phyloP scores from a whole-genome alignment of 92 coral and sea anemone genomes.

The Paragorgia papillata region DNA sequence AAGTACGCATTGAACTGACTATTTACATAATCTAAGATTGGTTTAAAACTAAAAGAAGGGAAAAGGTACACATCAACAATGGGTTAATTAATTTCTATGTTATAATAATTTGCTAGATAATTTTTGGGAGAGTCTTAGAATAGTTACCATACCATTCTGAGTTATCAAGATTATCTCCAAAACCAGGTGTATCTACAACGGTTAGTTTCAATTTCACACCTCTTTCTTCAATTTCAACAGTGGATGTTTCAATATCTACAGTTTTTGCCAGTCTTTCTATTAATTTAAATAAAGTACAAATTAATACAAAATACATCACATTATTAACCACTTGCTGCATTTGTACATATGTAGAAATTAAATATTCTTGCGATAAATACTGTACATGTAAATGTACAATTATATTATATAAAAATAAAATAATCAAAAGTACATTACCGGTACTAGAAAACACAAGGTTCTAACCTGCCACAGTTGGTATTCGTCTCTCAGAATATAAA shows the following conservation, averaged over 20 bases:
- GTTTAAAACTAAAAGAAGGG: constrained; percentile 66
- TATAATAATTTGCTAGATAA: no score
- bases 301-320: no score
- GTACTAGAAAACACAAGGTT: background rate
- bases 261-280: constrained; percentile 80
- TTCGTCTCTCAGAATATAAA: constrained; percentile 72
- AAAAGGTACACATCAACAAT: no score
- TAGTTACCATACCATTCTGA: constrained; percentile 68
- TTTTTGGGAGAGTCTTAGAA: background rate
- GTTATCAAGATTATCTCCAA: constrained; percentile 94
- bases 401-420: background rate
- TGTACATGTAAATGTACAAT: no score
- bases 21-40: constrained; percentile 82
- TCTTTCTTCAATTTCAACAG: constrained; percentile 98
- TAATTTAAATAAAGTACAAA: constrained; percentile 18
- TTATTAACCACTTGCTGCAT: no score
- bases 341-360: no score
- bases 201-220: constrained; percentile 92
- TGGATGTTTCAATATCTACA: constrained; percentile 91
- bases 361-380: no score
- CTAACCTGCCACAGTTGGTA: constrained; percentile 81
- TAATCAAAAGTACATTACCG: background rate
- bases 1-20: constrained; percentile 90
- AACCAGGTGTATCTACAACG: constrained; percentile 96
- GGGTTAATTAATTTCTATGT: no score